Evolutionary conservation across 2,888 invertebrate species (phyloP), one percentile per base, ranked within the genome.

Genomic region (Serrognathus titanus): DNA sequence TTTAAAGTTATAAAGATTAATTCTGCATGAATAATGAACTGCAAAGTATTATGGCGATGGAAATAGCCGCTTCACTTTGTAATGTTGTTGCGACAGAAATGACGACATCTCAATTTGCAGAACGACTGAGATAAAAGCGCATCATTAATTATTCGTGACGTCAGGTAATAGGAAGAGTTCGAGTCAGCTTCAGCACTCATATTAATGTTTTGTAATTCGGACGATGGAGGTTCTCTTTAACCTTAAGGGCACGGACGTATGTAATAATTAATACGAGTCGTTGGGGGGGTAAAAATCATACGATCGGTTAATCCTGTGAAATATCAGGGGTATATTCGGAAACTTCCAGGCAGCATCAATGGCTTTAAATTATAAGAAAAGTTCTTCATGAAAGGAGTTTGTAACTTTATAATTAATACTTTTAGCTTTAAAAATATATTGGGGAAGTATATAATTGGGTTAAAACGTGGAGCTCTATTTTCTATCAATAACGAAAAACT

Each of bases 101-200:
- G 68, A 67, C 69, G 68, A 69, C 68, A 68, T 68, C 68, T 69
- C 67, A 69, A 69, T 69, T 69, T 69, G 62, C 67, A 62, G 61
- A 65, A 67, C 64, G 65, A 65, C 66, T 67, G 64, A 68, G 69
- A 69, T 69, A 69, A 69, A 69, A 64, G 67, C 63, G 60, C 59
- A 63, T 64, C 68, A 68, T 69, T 69, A 68, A 69, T 69, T 64
- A 69, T 66, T 67, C 52, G 64, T 67, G 66, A 68, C 66, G 68
- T 67, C 68, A 68, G 68, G 66, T 31, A 68, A 68, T 64, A 60
- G 63, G 62, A 59, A 56, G 53, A 55, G 51, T 58, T 55, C 47
- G 47, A 39, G 43, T 20, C 31, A 55, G 37, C 45, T 41, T 40
- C 48, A 41, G 59, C 59, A 60, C 58, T 62, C 62, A 57, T 61